A percentile compares a stretch with the other conserved stretches of the same genome.
phyloP scores from a whole-genome alignment of 2,888 invertebrate genomes.

The Cataglyphis livida region DNA sequence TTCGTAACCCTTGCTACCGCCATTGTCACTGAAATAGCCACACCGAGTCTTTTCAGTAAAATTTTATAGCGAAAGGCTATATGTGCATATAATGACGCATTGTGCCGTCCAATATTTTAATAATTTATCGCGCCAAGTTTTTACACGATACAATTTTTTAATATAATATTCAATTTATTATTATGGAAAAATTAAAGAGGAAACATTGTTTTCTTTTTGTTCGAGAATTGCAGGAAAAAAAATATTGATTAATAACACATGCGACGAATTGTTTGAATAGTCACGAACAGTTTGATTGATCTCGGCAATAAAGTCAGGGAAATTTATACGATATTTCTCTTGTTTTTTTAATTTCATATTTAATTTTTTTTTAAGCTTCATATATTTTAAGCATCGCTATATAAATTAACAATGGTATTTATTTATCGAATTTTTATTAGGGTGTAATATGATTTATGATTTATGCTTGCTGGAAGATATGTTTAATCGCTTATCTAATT shows the following conservation, averaged over 20 bases:
- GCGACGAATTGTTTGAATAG: background rate
- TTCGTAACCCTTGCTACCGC: constrained; percentile 14
- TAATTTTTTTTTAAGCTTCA: background rate
- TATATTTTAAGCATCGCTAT: background rate
- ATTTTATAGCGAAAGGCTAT: background rate
- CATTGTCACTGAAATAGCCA: constrained; percentile 5
- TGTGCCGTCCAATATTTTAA: background rate
- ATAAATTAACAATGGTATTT: background rate
- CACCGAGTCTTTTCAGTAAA: background rate
- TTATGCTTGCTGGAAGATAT: background rate
- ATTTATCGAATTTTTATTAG: background rate
- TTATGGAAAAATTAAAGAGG: background rate
- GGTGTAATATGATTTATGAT: background rate
- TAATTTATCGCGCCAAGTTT: background rate
- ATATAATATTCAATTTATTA: constrained; percentile 8
- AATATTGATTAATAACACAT: constrained; percentile 12
- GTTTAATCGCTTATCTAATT: background rate
- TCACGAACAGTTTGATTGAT: constrained; percentile 16
- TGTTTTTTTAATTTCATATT: background rate
- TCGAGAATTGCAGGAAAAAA: background rate
- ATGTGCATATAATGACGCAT: background rate
- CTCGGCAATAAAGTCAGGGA: background rate
- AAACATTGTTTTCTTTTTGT: background rate
- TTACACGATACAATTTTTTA: background rate
- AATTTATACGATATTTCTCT: background rate